A percentile compares a stretch with the other conserved stretches of the same genome.
Conservation (phyloP, 2,797 vertebrate species). For the Yasuhikotakia modesta region DNA sequence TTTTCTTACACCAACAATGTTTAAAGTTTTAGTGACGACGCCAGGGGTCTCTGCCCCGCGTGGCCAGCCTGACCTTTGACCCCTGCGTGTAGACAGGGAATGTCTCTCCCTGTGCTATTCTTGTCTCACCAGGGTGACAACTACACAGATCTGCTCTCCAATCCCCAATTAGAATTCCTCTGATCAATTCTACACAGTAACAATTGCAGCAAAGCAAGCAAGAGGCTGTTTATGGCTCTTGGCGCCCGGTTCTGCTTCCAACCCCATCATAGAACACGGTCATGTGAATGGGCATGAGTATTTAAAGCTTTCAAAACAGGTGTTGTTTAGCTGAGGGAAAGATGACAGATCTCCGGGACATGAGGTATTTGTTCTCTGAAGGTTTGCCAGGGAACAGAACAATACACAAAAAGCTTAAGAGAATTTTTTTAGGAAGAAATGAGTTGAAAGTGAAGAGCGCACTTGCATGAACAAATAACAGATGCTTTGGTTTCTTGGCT, state of each 20-base stretch:
- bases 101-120: constrained; percentile 69
- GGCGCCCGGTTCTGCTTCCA: constrained; percentile 21
- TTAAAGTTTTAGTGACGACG: constrained; percentile 10
- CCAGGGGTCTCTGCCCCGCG: constrained; percentile 38
- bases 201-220: constrained; percentile 46
- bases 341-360: constrained; percentile 42
- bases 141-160: constrained; percentile 65
- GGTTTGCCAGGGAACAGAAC: constrained; percentile 28
- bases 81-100: constrained; percentile 53
- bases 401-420: constrained; percentile 31
- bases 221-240: constrained; percentile 32
- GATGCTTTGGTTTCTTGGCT: constrained; percentile 20
- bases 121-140: constrained; percentile 66
- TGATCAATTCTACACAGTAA: constrained; percentile 64
- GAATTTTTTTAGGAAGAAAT: not conserved
- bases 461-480: constrained; percentile 1
- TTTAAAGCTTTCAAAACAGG: constrained; percentile 48
- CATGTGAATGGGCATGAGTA: constrained; percentile 21
- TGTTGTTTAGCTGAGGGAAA: constrained; percentile 41
- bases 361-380: not conserved
- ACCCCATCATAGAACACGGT: constrained; percentile 38
- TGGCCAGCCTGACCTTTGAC: constrained; percentile 45
- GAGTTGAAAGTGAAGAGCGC: not conserved
- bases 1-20: not conserved
- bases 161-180: constrained; percentile 77